phyloP scores from a whole-genome alignment of 2,888 invertebrate genomes.

The Sarcophaga rosellei region DNA sequence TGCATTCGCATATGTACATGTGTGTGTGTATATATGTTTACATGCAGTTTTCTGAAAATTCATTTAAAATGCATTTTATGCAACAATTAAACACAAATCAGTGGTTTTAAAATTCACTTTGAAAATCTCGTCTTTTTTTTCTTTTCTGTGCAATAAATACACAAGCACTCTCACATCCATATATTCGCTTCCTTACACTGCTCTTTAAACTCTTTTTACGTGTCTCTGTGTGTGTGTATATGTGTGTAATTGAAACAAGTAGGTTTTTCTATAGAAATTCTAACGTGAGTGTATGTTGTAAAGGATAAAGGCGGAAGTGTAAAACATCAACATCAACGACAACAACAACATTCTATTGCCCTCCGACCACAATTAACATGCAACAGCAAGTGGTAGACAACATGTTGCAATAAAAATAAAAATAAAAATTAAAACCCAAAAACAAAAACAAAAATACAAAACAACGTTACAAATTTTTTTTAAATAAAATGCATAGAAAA shows the following conservation, averaged over 20 bases:
- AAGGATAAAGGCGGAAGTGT: conserved; percentile 49
- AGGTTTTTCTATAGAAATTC: background rate
- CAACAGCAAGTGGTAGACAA: conserved; percentile 52
- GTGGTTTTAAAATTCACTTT: conserved; percentile 71
- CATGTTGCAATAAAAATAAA: background rate
- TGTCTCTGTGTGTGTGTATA: too few species aligned
- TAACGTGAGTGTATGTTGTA: background rate
- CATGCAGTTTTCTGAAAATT: conserved; percentile 42
- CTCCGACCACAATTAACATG: conserved; percentile 59
- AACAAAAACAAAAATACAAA: too few species aligned
- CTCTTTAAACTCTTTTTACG: background rate
- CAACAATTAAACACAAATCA: conserved; percentile 79
- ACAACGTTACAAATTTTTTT: too few species aligned
- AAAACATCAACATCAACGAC: conserved; percentile 48
- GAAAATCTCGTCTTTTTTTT: background rate
- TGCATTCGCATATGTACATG: too few species aligned
- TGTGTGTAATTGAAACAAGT: too few species aligned
- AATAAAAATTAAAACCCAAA: too few species aligned
- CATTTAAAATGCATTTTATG: conserved; percentile 74
- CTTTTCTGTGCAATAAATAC: background rate
- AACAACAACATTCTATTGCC: background rate
- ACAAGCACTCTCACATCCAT: background rate
- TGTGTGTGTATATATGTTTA: conserved; percentile 10
- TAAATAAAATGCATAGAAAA: too few species aligned
- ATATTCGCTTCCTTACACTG: background rate